phyloP scores from a whole-genome alignment of 2,113 vertebrate species.

The Girardinichthys multiradiatus region DNA sequence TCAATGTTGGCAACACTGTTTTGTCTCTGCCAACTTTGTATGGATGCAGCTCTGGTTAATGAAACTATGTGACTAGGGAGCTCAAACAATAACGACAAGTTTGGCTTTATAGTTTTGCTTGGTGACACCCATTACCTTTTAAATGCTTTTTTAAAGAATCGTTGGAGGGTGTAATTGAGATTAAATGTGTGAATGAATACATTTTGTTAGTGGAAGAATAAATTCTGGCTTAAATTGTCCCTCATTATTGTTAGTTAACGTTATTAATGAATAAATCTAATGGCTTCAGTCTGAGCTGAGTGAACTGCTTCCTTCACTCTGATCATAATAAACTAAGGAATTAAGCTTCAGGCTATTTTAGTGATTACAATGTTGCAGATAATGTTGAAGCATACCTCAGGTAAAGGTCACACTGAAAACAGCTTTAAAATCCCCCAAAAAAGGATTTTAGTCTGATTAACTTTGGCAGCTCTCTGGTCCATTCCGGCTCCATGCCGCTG shows the following conservation, averaged over 20 bases:
- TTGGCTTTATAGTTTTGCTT: conserved; percentile 10
- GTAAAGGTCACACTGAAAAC: no score
- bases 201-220: no score
- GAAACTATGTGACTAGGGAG: conserved; percentile 23
- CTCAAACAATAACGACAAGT: neutral
- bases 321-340: neutral
- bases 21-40: conserved; percentile 28
- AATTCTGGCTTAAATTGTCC: no score
- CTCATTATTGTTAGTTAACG: no score
- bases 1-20: conserved; percentile 29
- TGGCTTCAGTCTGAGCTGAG: neutral
- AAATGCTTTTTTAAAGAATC: conserved; percentile 12
- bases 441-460: no score
- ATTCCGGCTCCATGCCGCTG: no score
- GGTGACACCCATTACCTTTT: conserved; percentile 1
- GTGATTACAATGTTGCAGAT: no score
- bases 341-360: neutral
- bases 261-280: neutral
- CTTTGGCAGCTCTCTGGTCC: no score
- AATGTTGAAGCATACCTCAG: no score
- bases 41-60: conserved; percentile 50
- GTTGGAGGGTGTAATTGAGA: conserved; percentile 5
- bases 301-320: neutral
- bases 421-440: no score
- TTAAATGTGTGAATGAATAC: no score